Conservation (phyloP, 2,113 vertebrate genomes). For the Empidonax traillii region DNA sequence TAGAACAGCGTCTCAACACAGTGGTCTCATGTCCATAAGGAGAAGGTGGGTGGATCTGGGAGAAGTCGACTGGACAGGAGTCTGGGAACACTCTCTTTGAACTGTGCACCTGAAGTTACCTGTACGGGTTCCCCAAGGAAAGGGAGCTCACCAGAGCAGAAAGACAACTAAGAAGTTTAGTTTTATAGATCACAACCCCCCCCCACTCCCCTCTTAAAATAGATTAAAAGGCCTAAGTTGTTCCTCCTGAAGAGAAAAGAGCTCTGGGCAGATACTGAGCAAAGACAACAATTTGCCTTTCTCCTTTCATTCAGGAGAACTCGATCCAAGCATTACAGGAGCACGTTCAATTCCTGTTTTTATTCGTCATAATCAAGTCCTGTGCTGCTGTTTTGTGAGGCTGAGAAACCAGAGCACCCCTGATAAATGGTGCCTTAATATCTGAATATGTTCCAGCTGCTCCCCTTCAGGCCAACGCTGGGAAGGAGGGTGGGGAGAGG, state of each 20-base stretch:
- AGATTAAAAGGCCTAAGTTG: slow-evolving; percentile 32
- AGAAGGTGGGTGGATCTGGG: neutral
- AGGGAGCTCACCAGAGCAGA: neutral
- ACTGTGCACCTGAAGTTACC: neutral
- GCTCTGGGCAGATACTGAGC: slow-evolving; percentile 26
- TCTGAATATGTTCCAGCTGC: neutral
- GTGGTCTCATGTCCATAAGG: neutral
- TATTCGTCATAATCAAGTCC: neutral
- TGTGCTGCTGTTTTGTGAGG: neutral
- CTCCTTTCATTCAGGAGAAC: neutral
- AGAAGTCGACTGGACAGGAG: neutral
- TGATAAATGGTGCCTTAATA: neutral
- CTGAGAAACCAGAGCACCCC: neutral
- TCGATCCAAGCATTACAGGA: neutral
- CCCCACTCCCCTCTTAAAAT: neutral
- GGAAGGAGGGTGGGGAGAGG: neutral
- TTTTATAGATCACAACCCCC: neutral
- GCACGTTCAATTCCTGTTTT: neutral
- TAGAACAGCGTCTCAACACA: neutral
- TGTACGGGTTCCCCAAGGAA: neutral
- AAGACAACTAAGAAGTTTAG: neutral
- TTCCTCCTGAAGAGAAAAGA: slow-evolving; percentile 18
- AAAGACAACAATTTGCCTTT: slow-evolving; percentile 14
- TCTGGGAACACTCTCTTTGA: neutral
- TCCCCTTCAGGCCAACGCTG: neutral